Evolutionary conservation across 2,888 invertebrate genomes (phyloP).

Genomic region (Agrotis ipsilon): DNA sequence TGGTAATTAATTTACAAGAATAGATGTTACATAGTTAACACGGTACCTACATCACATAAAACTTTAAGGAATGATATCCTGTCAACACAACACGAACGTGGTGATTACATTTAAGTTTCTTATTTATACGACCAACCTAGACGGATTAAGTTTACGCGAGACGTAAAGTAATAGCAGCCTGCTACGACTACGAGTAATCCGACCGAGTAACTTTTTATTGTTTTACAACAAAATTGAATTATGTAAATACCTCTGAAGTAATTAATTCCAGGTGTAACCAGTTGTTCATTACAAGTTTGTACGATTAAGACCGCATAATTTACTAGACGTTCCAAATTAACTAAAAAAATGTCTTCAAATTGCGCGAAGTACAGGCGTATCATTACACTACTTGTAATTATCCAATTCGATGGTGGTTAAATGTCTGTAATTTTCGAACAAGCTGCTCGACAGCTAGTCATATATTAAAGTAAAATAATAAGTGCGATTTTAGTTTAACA

Average conservation of each 20-base stretch:
- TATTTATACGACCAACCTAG: constrained; percentile 55
- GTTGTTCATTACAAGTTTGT: constrained; percentile 72
- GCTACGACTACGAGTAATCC: constrained; percentile 35
- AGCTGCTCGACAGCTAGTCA: constrained; percentile 74
- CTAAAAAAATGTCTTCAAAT: constrained; percentile 75
- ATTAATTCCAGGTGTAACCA: constrained; percentile 68
- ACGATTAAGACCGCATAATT: constrained; percentile 69
- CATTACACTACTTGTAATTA: constrained; percentile 83
- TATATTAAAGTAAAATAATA: constrained; percentile 79
- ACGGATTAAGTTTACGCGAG: constrained; percentile 55
- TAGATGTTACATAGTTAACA: constrained; percentile 27
- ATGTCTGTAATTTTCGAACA: constrained; percentile 83
- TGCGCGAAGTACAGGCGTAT: constrained; percentile 76
- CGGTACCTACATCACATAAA: constrained; percentile 37
- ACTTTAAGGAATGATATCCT: constrained; percentile 48
- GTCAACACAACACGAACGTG: constrained; percentile 52
- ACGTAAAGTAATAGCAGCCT: constrained; percentile 51
- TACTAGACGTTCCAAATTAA: constrained; percentile 74
- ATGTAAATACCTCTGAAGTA: constrained; percentile 61
- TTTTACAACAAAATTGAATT: constrained; percentile 62
- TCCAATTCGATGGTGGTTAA: constrained; percentile 83
- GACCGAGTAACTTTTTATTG: constrained; percentile 34
- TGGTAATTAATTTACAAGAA: constrained; percentile 35
- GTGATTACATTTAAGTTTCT: constrained; percentile 50
- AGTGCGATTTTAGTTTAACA: constrained; percentile 76